These are phyloP conservation scores for Chrysomela aeneicollis DNA, from an alignment of 2,888 invertebrate genomes.

Conservation along the genomic window DNA sequence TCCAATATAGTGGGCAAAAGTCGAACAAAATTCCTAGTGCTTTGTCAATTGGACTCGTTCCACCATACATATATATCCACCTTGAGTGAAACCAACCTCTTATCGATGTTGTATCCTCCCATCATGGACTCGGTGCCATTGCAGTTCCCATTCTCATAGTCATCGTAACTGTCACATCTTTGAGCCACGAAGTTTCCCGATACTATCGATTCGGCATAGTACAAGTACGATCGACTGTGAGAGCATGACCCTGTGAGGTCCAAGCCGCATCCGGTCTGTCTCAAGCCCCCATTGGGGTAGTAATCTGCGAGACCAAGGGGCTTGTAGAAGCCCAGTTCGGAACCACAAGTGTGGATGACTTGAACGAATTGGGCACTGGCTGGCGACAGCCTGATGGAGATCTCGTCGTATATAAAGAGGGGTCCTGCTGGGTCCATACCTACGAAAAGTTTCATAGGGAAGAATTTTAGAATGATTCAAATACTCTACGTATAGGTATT, in stretches of 20 bases:
- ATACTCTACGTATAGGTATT: no score
- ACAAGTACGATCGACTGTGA: conserved; percentile 7
- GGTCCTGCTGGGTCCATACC: conserved; percentile 58
- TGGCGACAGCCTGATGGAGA: conserved; percentile 50
- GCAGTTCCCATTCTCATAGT: neutral
- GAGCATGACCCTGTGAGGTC: conserved; percentile 11
- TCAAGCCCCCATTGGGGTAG: conserved; percentile 56
- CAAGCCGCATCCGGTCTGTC: conserved; percentile 53
- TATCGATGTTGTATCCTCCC: conserved; percentile 20
- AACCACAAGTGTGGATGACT: conserved; percentile 53
- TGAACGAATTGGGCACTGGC: conserved; percentile 56
- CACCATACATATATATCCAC: no score
- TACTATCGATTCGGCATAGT: conserved; percentile 17
- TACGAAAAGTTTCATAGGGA: conserved; percentile 15
- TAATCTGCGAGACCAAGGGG: conserved; percentile 56
- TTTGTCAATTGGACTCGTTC: no score
- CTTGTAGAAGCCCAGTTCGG: conserved; percentile 36
- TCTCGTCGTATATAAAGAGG: conserved; percentile 44
- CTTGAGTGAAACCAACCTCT: conserved; percentile 25
- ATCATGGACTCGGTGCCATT: conserved; percentile 2
- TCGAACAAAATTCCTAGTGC: no score
- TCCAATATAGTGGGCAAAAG: no score
- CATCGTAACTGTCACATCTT: conserved; percentile 3
- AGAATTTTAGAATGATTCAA: no score
- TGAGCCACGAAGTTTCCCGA: conserved; percentile 10